Evolutionary conservation across 2,797 vertebrate genomes (phyloP).

Genomic region (Setipinna tenuifilis): DNA sequence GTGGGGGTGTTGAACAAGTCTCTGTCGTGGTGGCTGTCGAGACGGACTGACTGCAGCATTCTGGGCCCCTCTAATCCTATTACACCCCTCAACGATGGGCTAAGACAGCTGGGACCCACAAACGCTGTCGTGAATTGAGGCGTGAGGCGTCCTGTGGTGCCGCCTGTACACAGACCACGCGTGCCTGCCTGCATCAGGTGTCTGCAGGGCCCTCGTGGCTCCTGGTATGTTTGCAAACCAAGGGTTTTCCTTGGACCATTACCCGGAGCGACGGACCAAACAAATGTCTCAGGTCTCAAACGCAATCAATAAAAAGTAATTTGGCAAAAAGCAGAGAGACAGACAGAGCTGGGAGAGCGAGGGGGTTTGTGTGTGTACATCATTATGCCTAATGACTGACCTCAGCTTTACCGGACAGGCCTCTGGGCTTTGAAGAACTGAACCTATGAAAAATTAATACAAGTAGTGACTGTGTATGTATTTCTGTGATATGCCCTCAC

Average conservation of each 20-base stretch:
- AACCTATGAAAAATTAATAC: neutral
- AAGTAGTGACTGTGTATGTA: neutral
- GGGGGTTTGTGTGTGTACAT: neutral
- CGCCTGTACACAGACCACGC: neutral
- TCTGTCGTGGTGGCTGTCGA: neutral
- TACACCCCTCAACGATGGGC: neutral
- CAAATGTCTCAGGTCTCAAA: slow-evolving; percentile 42
- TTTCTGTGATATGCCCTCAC: neutral
- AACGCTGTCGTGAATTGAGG: slow-evolving; percentile 6
- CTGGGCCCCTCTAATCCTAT: slow-evolving; percentile 8
- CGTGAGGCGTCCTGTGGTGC: neutral
- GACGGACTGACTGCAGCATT: slow-evolving; percentile 17
- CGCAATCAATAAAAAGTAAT: slow-evolving; percentile 66
- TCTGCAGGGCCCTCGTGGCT: neutral
- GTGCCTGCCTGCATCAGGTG: slow-evolving; percentile 9
- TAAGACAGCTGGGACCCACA: slow-evolving; percentile 20
- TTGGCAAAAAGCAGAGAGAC: slow-evolving; percentile 42
- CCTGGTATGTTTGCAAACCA: neutral
- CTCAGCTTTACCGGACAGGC: neutral
- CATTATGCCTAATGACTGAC: neutral
- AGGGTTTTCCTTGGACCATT: slow-evolving; percentile 41
- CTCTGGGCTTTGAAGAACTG: neutral
- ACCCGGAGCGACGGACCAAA: slow-evolving; percentile 45
- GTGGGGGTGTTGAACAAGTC: neutral
- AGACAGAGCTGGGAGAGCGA: neutral